Evolutionary conservation across 2,113 vertebrate genomes (phyloP), one percentile per base, ranked within the genome.

Genomic region (Prochilodus magdalenae): DNA sequence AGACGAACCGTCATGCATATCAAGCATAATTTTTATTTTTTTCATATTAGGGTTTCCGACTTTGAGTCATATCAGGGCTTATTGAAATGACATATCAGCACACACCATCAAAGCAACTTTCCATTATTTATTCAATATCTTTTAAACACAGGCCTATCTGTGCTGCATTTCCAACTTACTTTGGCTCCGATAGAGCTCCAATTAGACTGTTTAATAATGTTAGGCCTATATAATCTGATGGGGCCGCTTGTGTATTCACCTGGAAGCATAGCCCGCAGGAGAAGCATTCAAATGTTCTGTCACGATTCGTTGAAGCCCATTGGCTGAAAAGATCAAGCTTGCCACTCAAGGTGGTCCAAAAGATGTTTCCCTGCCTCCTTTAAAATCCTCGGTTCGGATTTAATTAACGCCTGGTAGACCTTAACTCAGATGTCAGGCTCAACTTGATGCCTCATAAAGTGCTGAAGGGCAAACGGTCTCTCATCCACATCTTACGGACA

Each of bases 331-430:
- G 66, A 70, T 70, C 66, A 65, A 36, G 26, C 29, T 27, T 73
- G 79, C 53, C 77, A 70, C 24, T 79, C 66, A 79, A 77, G 60
- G 75, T 65, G 60, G 49, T 27, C 77, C 30, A 47, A 70, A 6
- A 49, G 55, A 36, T 20, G 26, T 57, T 80, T 72, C 62, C 30
- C 22, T 20, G 1, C 30, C 16, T 16, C n/a, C n/a, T n/a, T n/a
- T n/a, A n/a, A n/a, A n/a, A n/a, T n/a, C n/a, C n/a, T n/a, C n/a
- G 49, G 75, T 24, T 78, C 65, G 29, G 18, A 12, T 63, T 78
- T 83, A 83, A 83, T 83, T 81, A 84, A 44, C 55, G 73, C 63
- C n/a, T 55, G 59, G 55, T 65, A 71, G 78, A 81, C 78, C 73
- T 84, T 81, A 78, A 65, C 73, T 81, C 44, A 26, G 55, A 75